Evolutionary conservation across 2,797 vertebrate genomes (phyloP).

Genomic region (Cygnus olor): DNA sequence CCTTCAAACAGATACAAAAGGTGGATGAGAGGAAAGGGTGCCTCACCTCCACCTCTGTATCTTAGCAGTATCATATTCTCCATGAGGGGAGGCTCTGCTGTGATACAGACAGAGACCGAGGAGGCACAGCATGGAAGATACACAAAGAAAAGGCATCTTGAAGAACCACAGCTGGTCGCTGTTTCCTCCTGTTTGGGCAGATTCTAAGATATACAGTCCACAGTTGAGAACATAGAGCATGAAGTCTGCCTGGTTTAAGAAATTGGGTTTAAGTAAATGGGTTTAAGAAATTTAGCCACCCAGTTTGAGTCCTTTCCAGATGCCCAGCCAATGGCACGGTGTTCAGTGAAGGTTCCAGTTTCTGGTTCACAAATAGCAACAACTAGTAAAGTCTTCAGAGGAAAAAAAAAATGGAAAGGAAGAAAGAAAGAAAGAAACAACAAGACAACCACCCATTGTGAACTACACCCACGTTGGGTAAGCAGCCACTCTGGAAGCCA

Average conservation of each 20-base stretch:
- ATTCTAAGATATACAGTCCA: not conserved
- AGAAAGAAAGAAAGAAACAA: not conserved
- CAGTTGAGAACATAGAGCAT: not conserved
- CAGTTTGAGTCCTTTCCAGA: not conserved
- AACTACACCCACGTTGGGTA: not conserved
- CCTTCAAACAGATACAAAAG: not conserved
- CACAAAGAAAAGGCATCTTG: not conserved
- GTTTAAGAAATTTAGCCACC: not conserved
- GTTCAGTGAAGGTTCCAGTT: not conserved
- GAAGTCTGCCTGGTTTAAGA: not conserved
- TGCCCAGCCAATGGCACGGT: not conserved
- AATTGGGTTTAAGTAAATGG: no score
- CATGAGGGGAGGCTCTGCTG: not conserved
- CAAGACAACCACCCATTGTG: not conserved
- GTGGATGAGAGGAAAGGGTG: not conserved
- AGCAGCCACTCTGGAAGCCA: conserved; percentile 7
- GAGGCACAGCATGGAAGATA: accelerated
- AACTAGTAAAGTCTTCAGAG: not conserved
- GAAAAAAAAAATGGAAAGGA: not conserved
- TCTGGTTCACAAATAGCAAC: not conserved
- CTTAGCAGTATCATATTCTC: not conserved
- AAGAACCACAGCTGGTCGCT: not conserved
- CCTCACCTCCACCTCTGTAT: not conserved
- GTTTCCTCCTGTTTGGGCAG: not conserved
- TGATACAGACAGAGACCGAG: not conserved